Evolutionary conservation across 2,888 invertebrate genomes (phyloP).

Genomic region (Cataglyphis albicans): DNA sequence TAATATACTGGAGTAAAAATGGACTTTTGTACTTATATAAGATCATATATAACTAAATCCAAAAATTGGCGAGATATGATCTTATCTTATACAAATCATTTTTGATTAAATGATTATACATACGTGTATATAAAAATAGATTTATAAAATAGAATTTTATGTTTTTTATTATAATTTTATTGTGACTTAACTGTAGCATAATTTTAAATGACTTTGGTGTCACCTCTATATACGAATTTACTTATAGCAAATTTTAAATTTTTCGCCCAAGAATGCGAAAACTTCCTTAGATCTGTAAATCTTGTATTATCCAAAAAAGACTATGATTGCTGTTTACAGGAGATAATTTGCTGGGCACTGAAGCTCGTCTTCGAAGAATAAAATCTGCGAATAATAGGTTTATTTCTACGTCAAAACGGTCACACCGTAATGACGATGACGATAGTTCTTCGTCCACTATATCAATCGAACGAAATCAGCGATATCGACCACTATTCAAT

Average conservation of each 20-base stretch:
- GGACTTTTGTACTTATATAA: too few species aligned
- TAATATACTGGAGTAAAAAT: too few species aligned
- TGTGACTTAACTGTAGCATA: background rate
- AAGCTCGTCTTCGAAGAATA: slow-evolving; percentile 84
- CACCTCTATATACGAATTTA: background rate
- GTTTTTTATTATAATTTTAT: background rate
- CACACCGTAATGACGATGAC: slow-evolving; percentile 67
- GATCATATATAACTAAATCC: too few species aligned
- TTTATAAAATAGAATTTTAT: background rate
- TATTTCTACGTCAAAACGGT: slow-evolving; percentile 62
- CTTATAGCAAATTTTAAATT: background rate
- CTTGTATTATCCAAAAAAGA: background rate
- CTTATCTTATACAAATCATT: too few species aligned
- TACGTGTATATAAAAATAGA: too few species aligned
- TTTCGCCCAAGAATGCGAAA: background rate
- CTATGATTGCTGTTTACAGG: slow-evolving; percentile 73
- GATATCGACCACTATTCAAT: slow-evolving; percentile 76
- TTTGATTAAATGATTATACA: too few species aligned
- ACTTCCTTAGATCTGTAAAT: background rate
- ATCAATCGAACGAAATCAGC: slow-evolving; percentile 77
- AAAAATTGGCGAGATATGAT: too few species aligned
- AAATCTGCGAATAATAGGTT: slow-evolving; percentile 83
- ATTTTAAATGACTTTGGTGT: background rate
- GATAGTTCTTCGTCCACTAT: slow-evolving; percentile 76
- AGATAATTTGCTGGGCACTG: slow-evolving; percentile 84